Percentiles rank a stretch among this genome's conserved stretches.
phyloP scores from a whole-genome alignment of 2,797 vertebrate genomes.

The Sebastes minor region DNA sequence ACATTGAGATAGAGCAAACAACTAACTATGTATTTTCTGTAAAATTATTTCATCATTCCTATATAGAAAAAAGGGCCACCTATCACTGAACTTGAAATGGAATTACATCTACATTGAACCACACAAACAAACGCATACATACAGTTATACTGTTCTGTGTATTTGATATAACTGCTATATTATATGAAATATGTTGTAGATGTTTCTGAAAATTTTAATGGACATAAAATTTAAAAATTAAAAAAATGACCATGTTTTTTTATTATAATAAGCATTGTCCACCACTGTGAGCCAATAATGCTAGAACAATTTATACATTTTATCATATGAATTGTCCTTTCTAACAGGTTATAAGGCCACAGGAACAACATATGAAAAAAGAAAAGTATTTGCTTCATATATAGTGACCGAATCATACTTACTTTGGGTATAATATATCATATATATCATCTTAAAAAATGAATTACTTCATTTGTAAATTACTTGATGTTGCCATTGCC shows the following conservation, averaged over 20 bases:
- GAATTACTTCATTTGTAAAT: neutral
- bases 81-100: neutral
- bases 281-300: neutral
- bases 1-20: neutral
- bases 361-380: neutral
- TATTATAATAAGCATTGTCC: neutral
- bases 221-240: no score
- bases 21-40: neutral
- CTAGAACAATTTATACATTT: neutral
- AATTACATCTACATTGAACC: neutral
- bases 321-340: neutral
- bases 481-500: neutral
- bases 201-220: neutral
- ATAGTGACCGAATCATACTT: neutral
- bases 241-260: neutral
- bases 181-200: neutral
- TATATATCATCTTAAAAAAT: neutral
- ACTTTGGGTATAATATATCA: neutral
- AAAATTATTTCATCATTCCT: neutral
- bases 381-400: neutral
- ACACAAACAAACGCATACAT: neutral
- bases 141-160: no score
- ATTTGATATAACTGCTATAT: neutral
- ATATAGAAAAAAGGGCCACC: neutral
- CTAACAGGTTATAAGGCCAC: neutral